Evolutionary conservation across 2,888 invertebrate genomes (phyloP).

Genomic region (Gastracanthus pulcherrimus): DNA sequence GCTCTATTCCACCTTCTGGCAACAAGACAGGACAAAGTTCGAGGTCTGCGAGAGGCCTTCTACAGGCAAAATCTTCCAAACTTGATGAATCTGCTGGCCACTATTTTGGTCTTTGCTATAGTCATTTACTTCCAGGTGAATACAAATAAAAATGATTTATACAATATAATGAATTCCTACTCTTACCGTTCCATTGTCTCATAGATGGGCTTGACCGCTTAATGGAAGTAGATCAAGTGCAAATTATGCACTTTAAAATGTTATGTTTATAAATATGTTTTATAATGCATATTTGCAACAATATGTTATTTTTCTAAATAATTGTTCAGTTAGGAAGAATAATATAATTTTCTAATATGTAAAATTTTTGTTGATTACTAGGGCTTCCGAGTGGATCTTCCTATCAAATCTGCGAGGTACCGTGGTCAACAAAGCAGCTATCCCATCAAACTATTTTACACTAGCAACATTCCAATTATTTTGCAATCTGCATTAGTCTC

Average conservation of each 20-base stretch:
- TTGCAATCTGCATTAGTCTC: constrained; percentile 99
- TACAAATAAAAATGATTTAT: background rate
- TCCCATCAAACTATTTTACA: constrained; percentile 99
- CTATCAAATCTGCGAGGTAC: constrained; percentile 99
- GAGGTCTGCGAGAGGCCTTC: constrained; percentile 98
- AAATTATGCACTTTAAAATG: constrained; percentile 22
- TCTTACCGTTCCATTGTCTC: constrained; percentile 56
- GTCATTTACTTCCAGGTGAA: constrained; percentile 99
- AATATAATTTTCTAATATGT: background rate
- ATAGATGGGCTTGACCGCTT: constrained; percentile 49
- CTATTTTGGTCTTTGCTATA: constrained; percentile 98
- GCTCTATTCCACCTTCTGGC: constrained; percentile 99
- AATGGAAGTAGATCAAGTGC: constrained; percentile 45
- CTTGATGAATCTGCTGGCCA: constrained; percentile 98
- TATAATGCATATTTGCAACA: constrained; percentile 29
- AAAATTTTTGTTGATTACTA: constrained; percentile 73
- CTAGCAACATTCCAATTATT: constrained; percentile 99
- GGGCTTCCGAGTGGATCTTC: constrained; percentile 99
- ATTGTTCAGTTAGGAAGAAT: no score
- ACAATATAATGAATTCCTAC: constrained; percentile 20
- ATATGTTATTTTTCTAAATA: background rate
- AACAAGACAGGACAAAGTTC: constrained; percentile 98
- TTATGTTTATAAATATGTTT: background rate
- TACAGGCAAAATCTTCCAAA: constrained; percentile 99
- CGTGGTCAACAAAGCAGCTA: constrained; percentile 99